Percentiles rank a stretch among this genome's conserved stretches.
These are phyloP conservation scores for Hesperophylax magnus DNA, from an alignment of 1,140 invertebrate species.

Conservation along the genomic window DNA sequence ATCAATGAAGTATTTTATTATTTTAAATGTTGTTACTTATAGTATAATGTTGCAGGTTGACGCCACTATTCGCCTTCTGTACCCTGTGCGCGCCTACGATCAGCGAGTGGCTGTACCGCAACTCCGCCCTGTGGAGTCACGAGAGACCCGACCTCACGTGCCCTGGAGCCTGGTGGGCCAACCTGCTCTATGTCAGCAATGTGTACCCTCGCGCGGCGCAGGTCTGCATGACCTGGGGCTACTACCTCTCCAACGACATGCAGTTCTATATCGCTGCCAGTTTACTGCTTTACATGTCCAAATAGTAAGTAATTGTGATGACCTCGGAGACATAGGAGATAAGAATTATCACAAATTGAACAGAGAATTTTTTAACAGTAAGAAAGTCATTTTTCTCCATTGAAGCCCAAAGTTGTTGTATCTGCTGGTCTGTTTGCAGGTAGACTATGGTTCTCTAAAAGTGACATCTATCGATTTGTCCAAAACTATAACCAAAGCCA, in stretches of 20 bases:
- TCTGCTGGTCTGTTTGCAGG: no score
- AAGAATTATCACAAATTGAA: neutral
- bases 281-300: conserved; percentile 59
- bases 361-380: neutral
- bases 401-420: no score
- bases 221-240: conserved; percentile 82
- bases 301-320: conserved; percentile 40
- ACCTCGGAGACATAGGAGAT: neutral
- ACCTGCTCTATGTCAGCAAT: conserved; percentile 78
- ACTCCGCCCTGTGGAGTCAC: conserved; percentile 68
- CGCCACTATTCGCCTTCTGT: conserved; percentile 71
- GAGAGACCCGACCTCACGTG: conserved; percentile 70
- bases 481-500: neutral
- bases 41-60: conserved; percentile 66
- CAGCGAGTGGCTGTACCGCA: conserved; percentile 66
- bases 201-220: conserved; percentile 70
- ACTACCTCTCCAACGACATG: conserved; percentile 88
- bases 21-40: no score
- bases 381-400: neutral
- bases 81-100: conserved; percentile 69
- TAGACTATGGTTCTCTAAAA: neutral
- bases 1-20: no score
- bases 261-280: conserved; percentile 79
- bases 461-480: neutral
- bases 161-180: conserved; percentile 76